These are phyloP conservation scores for Pluvialis apricaria DNA, from an alignment of 2,113 vertebrate genomes.

Conservation along the genomic window DNA sequence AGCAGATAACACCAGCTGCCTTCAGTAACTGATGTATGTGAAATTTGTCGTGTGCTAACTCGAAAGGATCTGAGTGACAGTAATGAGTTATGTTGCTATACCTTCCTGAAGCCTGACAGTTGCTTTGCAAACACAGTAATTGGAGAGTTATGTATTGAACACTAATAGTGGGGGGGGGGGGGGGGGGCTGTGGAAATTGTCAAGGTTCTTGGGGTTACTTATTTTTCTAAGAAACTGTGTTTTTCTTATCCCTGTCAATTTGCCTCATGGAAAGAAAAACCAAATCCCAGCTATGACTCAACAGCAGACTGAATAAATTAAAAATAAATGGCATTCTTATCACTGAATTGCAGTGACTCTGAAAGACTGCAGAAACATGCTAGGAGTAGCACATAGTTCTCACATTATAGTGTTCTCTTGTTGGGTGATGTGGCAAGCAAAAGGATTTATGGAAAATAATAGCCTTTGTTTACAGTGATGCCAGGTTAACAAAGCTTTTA, in stretches of 20 bases:
- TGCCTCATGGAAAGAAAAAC: neutral
- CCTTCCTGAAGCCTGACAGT: neutral
- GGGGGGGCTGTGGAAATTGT: neutral
- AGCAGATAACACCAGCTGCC: neutral
- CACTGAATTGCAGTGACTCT: neutral
- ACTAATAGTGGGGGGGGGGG: neutral
- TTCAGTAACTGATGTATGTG: neutral
- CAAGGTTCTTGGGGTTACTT: neutral
- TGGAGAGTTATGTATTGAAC: neutral
- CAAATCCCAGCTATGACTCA: neutral
- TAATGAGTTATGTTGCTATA: conserved; percentile 4
- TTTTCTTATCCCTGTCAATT: neutral
- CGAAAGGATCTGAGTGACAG: neutral
- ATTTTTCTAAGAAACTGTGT: neutral
- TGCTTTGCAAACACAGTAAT: neutral
- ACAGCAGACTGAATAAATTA: conserved; percentile 5
- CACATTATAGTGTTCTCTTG: neutral
- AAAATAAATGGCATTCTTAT: conserved; percentile 25
- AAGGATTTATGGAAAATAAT: neutral
- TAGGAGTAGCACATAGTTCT: neutral
- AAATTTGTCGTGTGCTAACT: neutral
- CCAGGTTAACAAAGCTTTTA: neutral
- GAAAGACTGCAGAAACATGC: neutral
- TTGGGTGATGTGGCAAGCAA: neutral
- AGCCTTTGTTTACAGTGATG: neutral